Percentiles rank a stretch among this genome's conserved stretches.
phyloP scores from a whole-genome alignment of 2,113 vertebrate genomes.

The Uria aalge region DNA sequence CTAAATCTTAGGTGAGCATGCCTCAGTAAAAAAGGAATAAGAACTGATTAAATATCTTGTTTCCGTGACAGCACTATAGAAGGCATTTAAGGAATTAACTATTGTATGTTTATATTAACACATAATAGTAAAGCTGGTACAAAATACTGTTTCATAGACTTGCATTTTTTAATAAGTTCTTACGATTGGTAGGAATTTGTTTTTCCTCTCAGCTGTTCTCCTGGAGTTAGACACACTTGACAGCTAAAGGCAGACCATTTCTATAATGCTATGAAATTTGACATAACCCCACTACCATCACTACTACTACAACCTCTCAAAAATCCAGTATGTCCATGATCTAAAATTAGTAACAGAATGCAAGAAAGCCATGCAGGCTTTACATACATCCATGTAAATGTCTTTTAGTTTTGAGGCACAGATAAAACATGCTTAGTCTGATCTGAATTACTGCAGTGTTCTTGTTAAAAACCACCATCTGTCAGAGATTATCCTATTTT shows the following conservation, averaged over 20 bases:
- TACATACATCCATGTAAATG: neutral
- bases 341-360: neutral
- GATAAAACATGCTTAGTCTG: constrained; percentile 50
- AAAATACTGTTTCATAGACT: neutral
- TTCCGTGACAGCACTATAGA: constrained; percentile 5
- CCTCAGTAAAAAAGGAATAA: constrained; percentile 13
- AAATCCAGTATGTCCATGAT: neutral
- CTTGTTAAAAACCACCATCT: constrained; percentile 73
- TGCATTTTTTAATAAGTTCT: neutral
- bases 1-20: constrained; percentile 52
- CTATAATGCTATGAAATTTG: neutral
- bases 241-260: neutral
- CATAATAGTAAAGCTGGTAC: neutral
- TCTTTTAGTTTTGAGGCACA: constrained; percentile 23
- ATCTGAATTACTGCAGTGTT: constrained; percentile 63
- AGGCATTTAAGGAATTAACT: neutral
- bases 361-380: constrained; percentile 1
- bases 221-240: neutral
- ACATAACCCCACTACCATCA: neutral
- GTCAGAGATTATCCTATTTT: constrained; percentile 73
- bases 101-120: neutral
- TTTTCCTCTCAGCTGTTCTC: neutral
- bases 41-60: constrained; percentile 5
- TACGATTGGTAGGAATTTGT: neutral
- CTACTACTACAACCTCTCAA: neutral